A percentile compares a stretch with the other conserved stretches of the same genome.
Evolutionary conservation across 1,140 invertebrate genomes (phyloP).

Genomic region (Elymnias hypermnestra): DNA sequence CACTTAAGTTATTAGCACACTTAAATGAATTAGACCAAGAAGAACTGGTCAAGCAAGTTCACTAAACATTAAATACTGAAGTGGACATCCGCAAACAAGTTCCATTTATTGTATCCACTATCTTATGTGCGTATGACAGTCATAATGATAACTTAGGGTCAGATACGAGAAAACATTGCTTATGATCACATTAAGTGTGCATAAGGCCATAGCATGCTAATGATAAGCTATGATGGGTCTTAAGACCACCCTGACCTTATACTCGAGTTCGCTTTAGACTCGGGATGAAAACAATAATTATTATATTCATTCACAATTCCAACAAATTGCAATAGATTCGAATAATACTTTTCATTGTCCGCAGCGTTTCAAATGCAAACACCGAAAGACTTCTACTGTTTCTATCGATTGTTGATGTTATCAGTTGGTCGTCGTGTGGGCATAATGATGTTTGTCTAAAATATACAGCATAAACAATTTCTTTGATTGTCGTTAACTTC

Average conservation of each 20-base stretch:
- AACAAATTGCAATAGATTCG: background rate
- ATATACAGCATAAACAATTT: constrained; percentile 17
- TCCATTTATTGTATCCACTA: constrained; percentile 67
- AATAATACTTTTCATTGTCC: constrained; percentile 12
- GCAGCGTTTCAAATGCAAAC: constrained; percentile 19
- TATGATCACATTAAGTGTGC: constrained; percentile 46
- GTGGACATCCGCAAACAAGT: constrained; percentile 53
- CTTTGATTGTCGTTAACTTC: constrained; percentile 8
- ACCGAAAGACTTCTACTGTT: constrained; percentile 25
- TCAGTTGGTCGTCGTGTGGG: constrained; percentile 34
- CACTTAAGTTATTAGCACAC: constrained; percentile 13
- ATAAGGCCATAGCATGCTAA: constrained; percentile 52
- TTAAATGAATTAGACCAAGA: constrained; percentile 24
- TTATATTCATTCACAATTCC: background rate
- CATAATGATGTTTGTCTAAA: constrained; percentile 56
- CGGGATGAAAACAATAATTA: constrained; percentile 16
- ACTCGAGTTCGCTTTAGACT: constrained; percentile 29
- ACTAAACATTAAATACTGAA: constrained; percentile 48
- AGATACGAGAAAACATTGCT: constrained; percentile 54
- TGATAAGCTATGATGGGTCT: constrained; percentile 55
- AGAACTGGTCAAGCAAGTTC: constrained; percentile 22
- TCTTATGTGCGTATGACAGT: constrained; percentile 60
- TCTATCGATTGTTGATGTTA: constrained; percentile 48
- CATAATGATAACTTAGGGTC: constrained; percentile 59
- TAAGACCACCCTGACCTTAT: constrained; percentile 39